Percentiles rank a stretch among this genome's conserved stretches.
These are phyloP conservation scores for Hemiprocne comata DNA, from an alignment of 2,113 vertebrate genomes.

Conservation along the genomic window DNA sequence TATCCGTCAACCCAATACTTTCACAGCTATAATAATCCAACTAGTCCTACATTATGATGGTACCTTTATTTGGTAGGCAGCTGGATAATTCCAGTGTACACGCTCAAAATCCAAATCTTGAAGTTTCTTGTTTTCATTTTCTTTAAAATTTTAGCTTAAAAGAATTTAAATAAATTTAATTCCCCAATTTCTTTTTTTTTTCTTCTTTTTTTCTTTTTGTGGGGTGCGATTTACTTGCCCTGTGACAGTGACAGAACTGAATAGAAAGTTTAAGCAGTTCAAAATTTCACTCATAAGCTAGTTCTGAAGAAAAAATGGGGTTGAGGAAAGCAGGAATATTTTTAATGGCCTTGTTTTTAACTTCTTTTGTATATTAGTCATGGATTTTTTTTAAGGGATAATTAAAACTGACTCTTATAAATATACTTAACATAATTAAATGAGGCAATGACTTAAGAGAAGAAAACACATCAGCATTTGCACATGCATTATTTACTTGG, in stretches of 20 bases:
- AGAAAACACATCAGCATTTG: neutral
- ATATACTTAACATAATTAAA: neutral
- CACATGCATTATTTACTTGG: neutral
- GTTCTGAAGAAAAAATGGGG: neutral
- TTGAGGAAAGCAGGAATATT: neutral
- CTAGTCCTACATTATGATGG: neutral
- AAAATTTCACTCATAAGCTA: neutral
- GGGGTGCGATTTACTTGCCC: neutral
- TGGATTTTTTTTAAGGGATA: neutral
- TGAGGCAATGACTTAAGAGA: neutral
- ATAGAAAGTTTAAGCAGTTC: neutral
- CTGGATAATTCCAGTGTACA: neutral
- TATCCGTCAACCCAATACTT: neutral
- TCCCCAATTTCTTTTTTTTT: neutral
- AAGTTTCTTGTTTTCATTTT: neutral
- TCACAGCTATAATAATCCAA: neutral
- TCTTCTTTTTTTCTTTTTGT: neutral
- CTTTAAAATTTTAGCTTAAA: neutral
- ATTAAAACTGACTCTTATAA: neutral
- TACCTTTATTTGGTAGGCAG: neutral
- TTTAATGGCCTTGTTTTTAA: neutral
- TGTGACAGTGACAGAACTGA: neutral
- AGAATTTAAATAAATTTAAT: neutral
- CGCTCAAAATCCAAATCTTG: neutral
- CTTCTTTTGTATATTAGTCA: neutral